phyloP scores from a whole-genome alignment of 2,797 vertebrate genomes.

The Otolemur crassicaudatus region DNA sequence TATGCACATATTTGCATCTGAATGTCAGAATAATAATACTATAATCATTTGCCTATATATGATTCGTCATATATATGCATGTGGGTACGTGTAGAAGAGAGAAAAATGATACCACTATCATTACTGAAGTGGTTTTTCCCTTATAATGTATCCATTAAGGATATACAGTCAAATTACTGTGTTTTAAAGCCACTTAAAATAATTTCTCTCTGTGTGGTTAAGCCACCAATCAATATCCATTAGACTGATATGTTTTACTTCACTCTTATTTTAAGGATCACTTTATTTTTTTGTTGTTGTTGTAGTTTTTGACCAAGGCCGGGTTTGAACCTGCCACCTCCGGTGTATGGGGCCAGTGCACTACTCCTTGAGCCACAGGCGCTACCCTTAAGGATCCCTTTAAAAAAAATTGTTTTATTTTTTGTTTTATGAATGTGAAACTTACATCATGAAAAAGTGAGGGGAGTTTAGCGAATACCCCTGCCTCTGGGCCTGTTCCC shows the following conservation, averaged over 20 bases:
- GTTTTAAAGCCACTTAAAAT: slow-evolving; percentile 31
- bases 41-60: background rate
- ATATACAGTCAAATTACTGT: background rate
- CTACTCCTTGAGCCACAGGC: too few relatives aligned
- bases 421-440: slow-evolving; percentile 23
- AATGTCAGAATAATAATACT: background rate
- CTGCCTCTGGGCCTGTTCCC: background rate
- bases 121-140: background rate
- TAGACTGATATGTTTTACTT: background rate
- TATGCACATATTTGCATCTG: background rate
- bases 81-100: background rate
- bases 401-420: background rate
- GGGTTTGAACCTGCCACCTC: too few relatives aligned
- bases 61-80: background rate
- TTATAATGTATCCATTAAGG: background rate
- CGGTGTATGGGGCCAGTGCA: too few relatives aligned
- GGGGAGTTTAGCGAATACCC: background rate
- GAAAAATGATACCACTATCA: background rate
- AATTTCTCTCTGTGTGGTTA: background rate
- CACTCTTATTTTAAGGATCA: background rate
- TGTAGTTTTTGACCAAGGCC: too few relatives aligned
- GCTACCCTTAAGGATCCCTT: background rate
- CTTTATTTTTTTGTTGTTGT: background rate
- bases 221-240: background rate
- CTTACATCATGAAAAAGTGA: background rate